Base-by-base conservation (phyloP, 1,140 invertebrate species). In the Micrasema longulum region DNA sequence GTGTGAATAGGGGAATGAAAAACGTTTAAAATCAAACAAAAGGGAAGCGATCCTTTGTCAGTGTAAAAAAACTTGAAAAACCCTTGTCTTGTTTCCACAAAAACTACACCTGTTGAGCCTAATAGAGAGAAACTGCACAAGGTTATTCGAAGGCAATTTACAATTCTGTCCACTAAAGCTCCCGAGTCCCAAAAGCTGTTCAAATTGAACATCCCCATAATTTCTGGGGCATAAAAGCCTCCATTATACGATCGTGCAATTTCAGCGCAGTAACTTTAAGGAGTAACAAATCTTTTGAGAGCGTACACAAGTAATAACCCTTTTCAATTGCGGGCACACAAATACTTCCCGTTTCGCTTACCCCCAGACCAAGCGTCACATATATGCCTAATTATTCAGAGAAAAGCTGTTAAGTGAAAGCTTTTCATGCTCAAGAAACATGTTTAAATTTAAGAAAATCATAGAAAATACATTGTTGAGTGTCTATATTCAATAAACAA, bases 91-190 rank as follows among this genome's bases (percentile, higher is more conserved):
- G 14, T 7, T 14, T 7, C 5, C 52, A 35, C n/a, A n/a, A n/a
- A n/a, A n/a, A n/a, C n/a, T n/a, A n/a, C 52, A 55, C 52, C 52
- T 55, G 52, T 55, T 55, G 52, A 48, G 14, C 52, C 26, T 5
- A n/a, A 31, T 7, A 31, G 2, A 31, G 22, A 31, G 52, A 26
- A 16, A 55, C 0, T 16, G 23, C 52, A 55, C 22, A 55, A 55
- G 23, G 31, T 31, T 53, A 53, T 23, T 55, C n/a, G 22, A 64
- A 53, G 63, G 63, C 52, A 64, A 71, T 71, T 64, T 71, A 71
- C 45, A 63, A 71, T 71, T 50, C 47, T 55, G 69, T 71, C 45
- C 52, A 41, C 22, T n/a, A 69, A 60, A 55, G 52, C 67, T 12
- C 45, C 41, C 53, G 7, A 18, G 26, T 23, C 22, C 50, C 1